These are phyloP conservation scores for Apostichopus parvimensis DNA, from an alignment of 35 echinoderm and acorn worm genomes.

Conservation along the genomic window DNA sequence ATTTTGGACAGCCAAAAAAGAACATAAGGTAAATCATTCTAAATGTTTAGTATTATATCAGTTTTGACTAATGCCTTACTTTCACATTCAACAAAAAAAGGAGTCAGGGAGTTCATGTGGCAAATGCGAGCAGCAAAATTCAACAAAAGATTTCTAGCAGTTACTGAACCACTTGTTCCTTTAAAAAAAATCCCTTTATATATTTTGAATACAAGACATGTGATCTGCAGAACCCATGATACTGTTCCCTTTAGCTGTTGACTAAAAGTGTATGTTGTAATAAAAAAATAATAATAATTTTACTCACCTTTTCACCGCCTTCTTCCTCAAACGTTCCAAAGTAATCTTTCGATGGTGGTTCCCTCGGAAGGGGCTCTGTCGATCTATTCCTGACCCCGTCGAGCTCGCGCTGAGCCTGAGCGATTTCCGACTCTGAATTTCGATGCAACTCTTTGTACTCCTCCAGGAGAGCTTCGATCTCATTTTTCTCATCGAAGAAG, in stretches of 20 bases:
- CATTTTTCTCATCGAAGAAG: conserved; percentile 42
- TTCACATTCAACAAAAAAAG: no score
- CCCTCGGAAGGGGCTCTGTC: background rate
- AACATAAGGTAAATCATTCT: no score
- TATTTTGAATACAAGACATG: background rate
- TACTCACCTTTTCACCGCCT: conserved; percentile 1
- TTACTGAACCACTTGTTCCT: no score
- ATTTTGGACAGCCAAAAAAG: no score
- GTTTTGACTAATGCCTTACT: no score
- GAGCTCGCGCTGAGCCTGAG: conserved; percentile 67
- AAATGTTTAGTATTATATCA: no score
- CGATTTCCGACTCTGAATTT: conserved; percentile 75
- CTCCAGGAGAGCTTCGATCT: conserved; percentile 61
- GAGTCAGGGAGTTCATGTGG: no score
- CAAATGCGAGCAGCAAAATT: no score
- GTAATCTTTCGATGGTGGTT: background rate
- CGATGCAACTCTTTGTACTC: conserved; percentile 61
- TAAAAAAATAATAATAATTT: background rate
- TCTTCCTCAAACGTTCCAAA: background rate
- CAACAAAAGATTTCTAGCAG: no score
- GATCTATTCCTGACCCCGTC: background rate
- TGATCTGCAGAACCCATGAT: no score
- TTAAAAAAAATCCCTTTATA: background rate
- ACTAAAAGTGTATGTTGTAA: no score
- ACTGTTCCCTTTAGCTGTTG: no score